phyloP scores from a whole-genome alignment of 2,888 invertebrate species.

The Dusona sp. region DNA sequence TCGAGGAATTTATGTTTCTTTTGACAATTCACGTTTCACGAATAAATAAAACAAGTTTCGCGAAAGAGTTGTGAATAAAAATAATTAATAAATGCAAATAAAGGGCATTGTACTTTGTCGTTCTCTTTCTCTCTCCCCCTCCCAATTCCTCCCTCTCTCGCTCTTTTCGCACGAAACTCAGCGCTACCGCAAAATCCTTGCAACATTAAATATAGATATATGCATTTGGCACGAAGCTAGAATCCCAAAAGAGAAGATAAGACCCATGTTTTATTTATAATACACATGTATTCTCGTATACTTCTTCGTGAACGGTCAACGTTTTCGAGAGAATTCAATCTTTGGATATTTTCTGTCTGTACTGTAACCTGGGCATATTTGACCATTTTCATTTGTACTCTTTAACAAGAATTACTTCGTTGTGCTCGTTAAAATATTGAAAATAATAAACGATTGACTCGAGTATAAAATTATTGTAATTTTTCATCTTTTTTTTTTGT shows the following conservation, averaged over 20 bases:
- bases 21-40: constrained; percentile 33
- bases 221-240: constrained; percentile 78
- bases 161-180: constrained; percentile 4
- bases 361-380: background rate
- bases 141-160: background rate
- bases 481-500: background rate
- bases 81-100: constrained; percentile 42
- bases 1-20: constrained; percentile 29
- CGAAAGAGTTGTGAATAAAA: constrained; percentile 22
- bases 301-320: constrained; percentile 22
- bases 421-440: background rate
- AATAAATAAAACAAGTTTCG: constrained; percentile 19
- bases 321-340: constrained; percentile 19
- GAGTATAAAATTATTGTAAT: background rate
- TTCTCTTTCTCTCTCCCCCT: background rate
- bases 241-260: constrained; percentile 80
- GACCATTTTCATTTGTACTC: background rate
- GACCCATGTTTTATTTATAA: constrained; percentile 79
- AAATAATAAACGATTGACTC: background rate
- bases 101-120: constrained; percentile 41
- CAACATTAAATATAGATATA: constrained; percentile 80
- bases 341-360: constrained; percentile 9
- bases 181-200: constrained; percentile 61
- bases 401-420: background rate
- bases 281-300: constrained; percentile 57